Base-by-base conservation (phyloP, 2,888 invertebrate genomes). In the Philonicus albiceps region DNA sequence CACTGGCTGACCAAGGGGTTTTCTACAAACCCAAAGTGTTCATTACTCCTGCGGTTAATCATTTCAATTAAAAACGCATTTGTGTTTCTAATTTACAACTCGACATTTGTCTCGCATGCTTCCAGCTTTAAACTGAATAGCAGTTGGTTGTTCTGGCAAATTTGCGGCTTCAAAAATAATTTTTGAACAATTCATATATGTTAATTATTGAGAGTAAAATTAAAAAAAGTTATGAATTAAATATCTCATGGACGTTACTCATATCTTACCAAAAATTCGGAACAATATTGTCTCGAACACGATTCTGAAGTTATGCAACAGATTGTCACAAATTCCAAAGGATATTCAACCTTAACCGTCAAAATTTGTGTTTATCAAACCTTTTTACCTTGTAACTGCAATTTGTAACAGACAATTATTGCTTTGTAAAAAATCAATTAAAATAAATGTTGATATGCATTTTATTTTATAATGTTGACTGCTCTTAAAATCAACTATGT, bases 41-140 rank as follows among this genome's bases (percentile, higher is more conserved):
- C 53, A 55, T 81, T 81, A 81, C 81, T 81, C 64, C 49, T 81
- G 81, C 81, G 81, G 81, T 64, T 55, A 81, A 81, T 81, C 81
- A 55, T 81, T 81, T 81, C 81, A 81, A 81, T 81, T 81, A 81
- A 64, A 81, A 81, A 81, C 81, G 64, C 53, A 81, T 81, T 81
- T 81, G 64, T 34, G 64, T 11, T 34, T 34, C 64, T 78, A 43
- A 78, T 49, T 27, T 49, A 16, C 30, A 78, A 16, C 31, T 27
- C n/a, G 1, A 13, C 4, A 40, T 22, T 27, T 27, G 53, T 19
- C 43, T 27, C 49, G 22, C 6, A 27, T 22, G 11, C 49, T 30
- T 74, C n/a, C 31, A 31, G 49, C 16, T 49, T 27, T 30, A 49
- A 76, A 40, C 43, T 49, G 4, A 27, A 78, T 30, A 49, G 53